Evolutionary conservation across 2,797 vertebrate species (phyloP), one percentile per base, ranked within the genome.

Genomic region (Macroramphosus scolopax): DNA sequence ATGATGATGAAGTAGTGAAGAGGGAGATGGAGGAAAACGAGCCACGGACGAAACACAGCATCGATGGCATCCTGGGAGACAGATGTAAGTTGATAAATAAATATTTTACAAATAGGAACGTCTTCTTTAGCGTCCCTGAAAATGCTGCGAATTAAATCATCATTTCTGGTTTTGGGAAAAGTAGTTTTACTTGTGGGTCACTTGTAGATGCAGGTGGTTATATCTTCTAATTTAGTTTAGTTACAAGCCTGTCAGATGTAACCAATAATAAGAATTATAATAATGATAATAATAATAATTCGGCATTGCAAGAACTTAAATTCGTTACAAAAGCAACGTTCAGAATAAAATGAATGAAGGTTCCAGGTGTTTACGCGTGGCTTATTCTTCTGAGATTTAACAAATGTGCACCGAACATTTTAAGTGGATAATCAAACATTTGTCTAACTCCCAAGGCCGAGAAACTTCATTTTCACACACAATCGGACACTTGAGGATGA

Each of bases 401-500:
- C 62, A 62, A 73, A 74, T 37, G 52, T 25, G 29, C 56, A 80
- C 80, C 85, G 89, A 89, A 85, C 89, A 92, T 92, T 92, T 83
- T 78, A 93, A 93, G 92, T 92, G 93, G 92, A 92, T 95, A 93
- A 93, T 93, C 93, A 96, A 98, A 97, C 93, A 98, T 96, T 98
- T 96, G 92, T 93, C 92, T 90, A 96, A 94, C 91, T 93, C 91
- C 88, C 92, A 88, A 92, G 90, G 92, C 91, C 94, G 93, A 93
- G 93, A 94, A 90, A 92, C 85, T 82, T 87, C 87, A 53, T 64
- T 45, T 57, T 58, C 9, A 90, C 88, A 91, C 92, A 94, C 92
- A 95, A 96, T 95, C 91, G 92, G 80, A 95, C 92, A 94, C 93
- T 98, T 95, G 93, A 93, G 95, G 94, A 97, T 97, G 95, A 97